These are phyloP conservation scores for Hydrotaea diabolus DNA, from an alignment of 2,888 invertebrate genomes.

Conservation along the genomic window DNA sequence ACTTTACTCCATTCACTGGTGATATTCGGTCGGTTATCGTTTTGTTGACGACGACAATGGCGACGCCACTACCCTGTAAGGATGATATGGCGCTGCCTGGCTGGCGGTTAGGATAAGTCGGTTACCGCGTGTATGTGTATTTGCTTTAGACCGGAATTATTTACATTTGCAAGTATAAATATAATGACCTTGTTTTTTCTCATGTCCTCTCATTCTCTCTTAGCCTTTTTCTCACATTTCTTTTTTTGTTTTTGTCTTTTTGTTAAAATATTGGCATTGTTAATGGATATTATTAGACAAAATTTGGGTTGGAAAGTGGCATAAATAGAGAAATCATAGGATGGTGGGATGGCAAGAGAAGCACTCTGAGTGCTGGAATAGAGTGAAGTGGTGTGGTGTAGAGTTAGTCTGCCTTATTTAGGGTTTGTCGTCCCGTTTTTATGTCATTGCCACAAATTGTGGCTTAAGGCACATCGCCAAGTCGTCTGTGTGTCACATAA, in stretches of 20 bases:
- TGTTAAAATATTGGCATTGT: slow-evolving; percentile 14
- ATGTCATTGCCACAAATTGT: too few relatives aligned
- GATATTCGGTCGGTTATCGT: not conserved
- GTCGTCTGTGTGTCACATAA: too few relatives aligned
- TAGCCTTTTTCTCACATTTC: not conserved
- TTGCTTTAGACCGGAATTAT: slow-evolving; percentile 29
- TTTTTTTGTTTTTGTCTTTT: not conserved
- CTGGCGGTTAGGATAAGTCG: slow-evolving; percentile 4
- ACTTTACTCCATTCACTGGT: not conserved
- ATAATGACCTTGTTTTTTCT: slow-evolving; percentile 31
- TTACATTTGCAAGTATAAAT: slow-evolving; percentile 34
- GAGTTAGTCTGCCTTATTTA: too few relatives aligned
- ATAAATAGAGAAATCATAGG: too few relatives aligned
- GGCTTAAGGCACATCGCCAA: too few relatives aligned
- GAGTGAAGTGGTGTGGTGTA: too few relatives aligned
- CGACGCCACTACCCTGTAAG: not conserved
- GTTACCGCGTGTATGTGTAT: not conserved
- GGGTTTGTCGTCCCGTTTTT: too few relatives aligned
- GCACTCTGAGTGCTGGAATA: too few relatives aligned
- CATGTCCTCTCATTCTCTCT: not conserved
- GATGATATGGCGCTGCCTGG: not conserved
- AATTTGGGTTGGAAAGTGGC: not conserved
- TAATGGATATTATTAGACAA: slow-evolving; percentile 1
- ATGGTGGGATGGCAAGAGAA: too few relatives aligned
- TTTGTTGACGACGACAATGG: too few relatives aligned